Evolutionary conservation across 1,140 invertebrate genomes (phyloP), one percentile per base, ranked within the genome.

Genomic region (Rhyacophila brunnea): DNA sequence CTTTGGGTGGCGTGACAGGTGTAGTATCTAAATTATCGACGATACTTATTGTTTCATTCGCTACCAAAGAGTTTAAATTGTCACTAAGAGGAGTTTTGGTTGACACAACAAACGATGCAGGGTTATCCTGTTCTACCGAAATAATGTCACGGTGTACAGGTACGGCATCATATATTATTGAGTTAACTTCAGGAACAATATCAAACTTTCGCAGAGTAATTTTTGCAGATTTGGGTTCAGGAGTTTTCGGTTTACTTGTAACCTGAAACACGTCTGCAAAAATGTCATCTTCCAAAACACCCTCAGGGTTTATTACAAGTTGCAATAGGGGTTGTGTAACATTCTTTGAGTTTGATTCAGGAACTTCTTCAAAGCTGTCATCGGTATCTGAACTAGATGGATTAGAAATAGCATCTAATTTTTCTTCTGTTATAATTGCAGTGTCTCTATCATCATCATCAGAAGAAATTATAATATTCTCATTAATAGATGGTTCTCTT

Each of bases 261-360:
- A 23, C 54, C 40, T 67, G 61, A 73, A 86, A 86, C 55, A 86
- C 71, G 75, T 87, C 85, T 28, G 82, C 82, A 80, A 89, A 90
- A 38, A 89, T 75, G 77, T 90, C 87, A 68, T 89, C 83, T 35
- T 84, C 71, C 57, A 72, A 56, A 38, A 70, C 68, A 55, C 64
- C 15, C 13, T 40, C 9, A 17, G 68, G 40, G 51, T 52, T 48
- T 9, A 45, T 10, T 42, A 28, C 17, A 34, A 53, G 19, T 53
- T 42, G n/a, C 15, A 59, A 44, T 10, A 28, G 19, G 34, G 38
- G 28, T 47, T 46, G 20, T 3, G 18, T 52, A 10, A 56, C 40
- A 32, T 49, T 34, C 3, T 2, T 28, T 32, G 23, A 13, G n/a
- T 14, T 20, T 65, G 53, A 54, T 60, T 77, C 74, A 62, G 70